These are phyloP conservation scores for Phenganax stokvisi DNA, from an alignment of 92 coral and sea anemone genomes.

Conservation along the genomic window DNA sequence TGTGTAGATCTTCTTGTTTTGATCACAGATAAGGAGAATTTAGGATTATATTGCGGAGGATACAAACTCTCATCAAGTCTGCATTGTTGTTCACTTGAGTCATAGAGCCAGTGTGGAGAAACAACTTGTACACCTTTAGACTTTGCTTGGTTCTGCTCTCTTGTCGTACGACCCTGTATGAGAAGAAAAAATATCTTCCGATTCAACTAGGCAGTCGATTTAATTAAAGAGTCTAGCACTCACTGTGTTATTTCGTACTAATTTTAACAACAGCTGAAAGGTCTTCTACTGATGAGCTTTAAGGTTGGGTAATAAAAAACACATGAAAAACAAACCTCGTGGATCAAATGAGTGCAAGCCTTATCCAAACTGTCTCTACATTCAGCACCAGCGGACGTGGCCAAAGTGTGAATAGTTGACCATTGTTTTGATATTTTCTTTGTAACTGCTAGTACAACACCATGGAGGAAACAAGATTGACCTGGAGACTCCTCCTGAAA, in stretches of 20 bases:
- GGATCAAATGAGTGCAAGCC: conserved; percentile 86
- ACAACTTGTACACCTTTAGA: conserved; percentile 62
- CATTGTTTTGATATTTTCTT: conserved; percentile 75
- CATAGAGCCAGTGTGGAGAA: conserved; percentile 90
- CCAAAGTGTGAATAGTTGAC: conserved; percentile 63
- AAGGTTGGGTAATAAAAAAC: not conserved
- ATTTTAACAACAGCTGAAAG: not conserved
- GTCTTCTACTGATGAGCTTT: not conserved
- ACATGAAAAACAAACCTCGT: conserved; percentile 54
- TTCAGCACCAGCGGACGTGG: conserved; percentile 85
- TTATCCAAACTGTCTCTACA: conserved; percentile 80
- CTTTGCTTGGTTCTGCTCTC: conserved; percentile 61
- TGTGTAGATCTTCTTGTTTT: conserved; percentile 69
- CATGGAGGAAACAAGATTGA: conserved; percentile 51
- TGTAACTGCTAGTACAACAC: conserved; percentile 69
- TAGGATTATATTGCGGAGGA: conserved; percentile 88
- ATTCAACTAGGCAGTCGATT: not conserved
- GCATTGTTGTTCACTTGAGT: conserved; percentile 59
- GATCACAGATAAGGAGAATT: conserved; percentile 68
- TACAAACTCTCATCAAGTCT: conserved; percentile 74
- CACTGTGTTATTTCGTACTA: not conserved
- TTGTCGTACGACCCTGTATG: conserved; percentile 68
- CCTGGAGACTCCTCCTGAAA: not conserved
- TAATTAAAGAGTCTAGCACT: not conserved
- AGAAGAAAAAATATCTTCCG: not conserved